Evolutionary conservation across 2,113 vertebrate species (phyloP), one percentile per base, ranked within the genome.

Genomic region (Poeciliopsis turrubarensis): DNA sequence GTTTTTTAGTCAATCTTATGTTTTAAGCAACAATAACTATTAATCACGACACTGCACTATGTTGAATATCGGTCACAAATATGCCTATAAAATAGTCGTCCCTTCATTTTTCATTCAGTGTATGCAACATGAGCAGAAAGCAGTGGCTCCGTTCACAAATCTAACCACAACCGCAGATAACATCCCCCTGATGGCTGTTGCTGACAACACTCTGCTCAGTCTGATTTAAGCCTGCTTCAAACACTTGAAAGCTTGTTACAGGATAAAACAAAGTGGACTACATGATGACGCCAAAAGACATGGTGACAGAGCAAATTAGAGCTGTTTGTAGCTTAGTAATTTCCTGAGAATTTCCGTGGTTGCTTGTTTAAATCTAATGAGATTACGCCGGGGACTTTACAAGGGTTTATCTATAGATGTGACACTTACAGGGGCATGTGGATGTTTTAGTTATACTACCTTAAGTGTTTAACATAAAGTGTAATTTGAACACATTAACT

Each of bases 131-230:
- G 64, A 31, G 57, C 72, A 72, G 66, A 15, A 3, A 5, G 41
- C 8, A 34, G 34, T 34, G 8, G 34, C 9, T 34, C 34, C 10
- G 34, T 51, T 77, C 75, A 71, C 68, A 62, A 67, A 57, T 84
- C 73, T 76, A 68, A 76, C 11, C 25, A 26, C 62, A 37, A 82
- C 3, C 29, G 83, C 79, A 69, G 75, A 64, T 60, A 72, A 82
- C 77, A 76, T 72, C 62, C 64, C 64, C 26, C 69, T 68, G 65
- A 78, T 26, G n/a, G 69, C 77, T 70, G 86, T 31, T 73, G 68
- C 71, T 86, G 73, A 72, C 78, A 65, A 63, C 30, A 41, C 32
- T 29, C 70, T 72, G 27, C 82, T 64, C 85, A 77, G 76, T 87
- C 60, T 71, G 13, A 22, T 8, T 34, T 73, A 70, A 74, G 75